These are phyloP conservation scores for Thomomys bottae DNA, from an alignment of 2,113 vertebrate species.

Conservation along the genomic window DNA sequence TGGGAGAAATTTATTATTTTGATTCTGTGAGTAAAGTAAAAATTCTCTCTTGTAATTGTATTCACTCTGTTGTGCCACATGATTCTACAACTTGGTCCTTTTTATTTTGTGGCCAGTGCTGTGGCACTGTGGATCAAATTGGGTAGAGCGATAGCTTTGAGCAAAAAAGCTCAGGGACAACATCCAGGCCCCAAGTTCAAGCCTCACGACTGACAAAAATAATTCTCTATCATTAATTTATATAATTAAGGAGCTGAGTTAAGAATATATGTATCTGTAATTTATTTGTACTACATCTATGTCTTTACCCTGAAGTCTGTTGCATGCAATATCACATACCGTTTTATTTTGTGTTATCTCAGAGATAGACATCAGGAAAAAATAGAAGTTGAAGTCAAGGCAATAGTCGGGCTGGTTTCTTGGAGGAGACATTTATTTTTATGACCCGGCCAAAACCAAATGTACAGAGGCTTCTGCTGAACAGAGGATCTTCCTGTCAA, in stretches of 20 bases:
- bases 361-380: not conserved
- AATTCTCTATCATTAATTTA: not conserved
- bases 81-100: not conserved
- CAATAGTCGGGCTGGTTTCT: not conserved
- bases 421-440: not conserved
- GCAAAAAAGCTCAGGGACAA: too few species aligned
- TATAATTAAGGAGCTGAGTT: not conserved
- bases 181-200: too few species aligned
- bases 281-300: not conserved
- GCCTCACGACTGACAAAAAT: too few species aligned
- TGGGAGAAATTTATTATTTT: not conserved
- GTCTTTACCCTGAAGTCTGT: not conserved
- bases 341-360: not conserved
- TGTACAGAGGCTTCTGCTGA: not conserved
- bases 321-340: not conserved
- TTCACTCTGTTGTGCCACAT: not conserved
- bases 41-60: not conserved
- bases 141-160: too few species aligned
- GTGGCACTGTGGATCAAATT: too few species aligned
- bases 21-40: not conserved
- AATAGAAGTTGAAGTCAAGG: not conserved
- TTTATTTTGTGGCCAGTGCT: too few species aligned
- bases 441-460: not conserved
- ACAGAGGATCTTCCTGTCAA: not conserved
- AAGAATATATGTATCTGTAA: not conserved